Conservation (phyloP, 2,797 vertebrate genomes). For the Petrocephalus schoutedeni region DNA sequence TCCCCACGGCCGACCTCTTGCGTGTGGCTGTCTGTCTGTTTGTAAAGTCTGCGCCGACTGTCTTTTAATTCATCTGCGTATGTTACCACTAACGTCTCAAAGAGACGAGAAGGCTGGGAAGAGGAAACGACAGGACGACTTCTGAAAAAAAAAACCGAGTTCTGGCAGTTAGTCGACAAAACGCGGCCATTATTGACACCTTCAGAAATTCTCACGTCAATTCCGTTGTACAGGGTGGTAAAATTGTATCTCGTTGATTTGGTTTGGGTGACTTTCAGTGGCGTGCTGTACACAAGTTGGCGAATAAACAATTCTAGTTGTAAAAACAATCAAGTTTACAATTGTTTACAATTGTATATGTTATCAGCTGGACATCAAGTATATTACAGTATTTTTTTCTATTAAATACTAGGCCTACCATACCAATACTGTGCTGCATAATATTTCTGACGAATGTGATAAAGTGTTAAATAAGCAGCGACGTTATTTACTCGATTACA, state of each 20-base stretch:
- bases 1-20: constrained; percentile 5
- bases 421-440: neutral
- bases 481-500: constrained; percentile 2
- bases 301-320: neutral
- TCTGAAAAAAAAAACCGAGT: neutral
- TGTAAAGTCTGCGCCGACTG: constrained; percentile 26
- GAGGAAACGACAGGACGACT: constrained; percentile 15
- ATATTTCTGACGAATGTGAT: neutral
- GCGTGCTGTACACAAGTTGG: neutral
- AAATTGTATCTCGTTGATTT: neutral
- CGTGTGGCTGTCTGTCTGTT: constrained; percentile 22
- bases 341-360: neutral
- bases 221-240: neutral
- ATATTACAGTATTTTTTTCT: neutral
- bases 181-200: constrained; percentile 9
- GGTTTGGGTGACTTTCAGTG: neutral
- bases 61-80: constrained; percentile 43
- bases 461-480: neutral
- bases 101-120: constrained; percentile 16
- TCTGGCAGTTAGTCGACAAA: constrained; percentile 33
- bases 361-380: neutral
- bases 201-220: neutral
- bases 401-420: neutral
- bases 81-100: constrained; percentile 40
- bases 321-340: neutral